These are phyloP conservation scores for Aspiorhynchus laticeps DNA, from an alignment of 2,113 vertebrate genomes.

Conservation along the genomic window DNA sequence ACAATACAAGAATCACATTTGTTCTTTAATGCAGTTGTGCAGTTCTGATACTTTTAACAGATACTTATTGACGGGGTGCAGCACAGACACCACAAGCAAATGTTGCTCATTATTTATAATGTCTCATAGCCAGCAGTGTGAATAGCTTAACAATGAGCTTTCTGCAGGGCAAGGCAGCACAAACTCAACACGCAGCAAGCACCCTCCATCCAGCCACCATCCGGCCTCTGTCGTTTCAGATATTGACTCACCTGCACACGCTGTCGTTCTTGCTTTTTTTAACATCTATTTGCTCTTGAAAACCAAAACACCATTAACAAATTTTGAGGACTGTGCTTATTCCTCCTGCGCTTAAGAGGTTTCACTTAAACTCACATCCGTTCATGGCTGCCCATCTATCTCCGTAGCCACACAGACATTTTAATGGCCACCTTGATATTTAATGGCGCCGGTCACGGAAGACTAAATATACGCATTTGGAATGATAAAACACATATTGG, in stretches of 20 bases:
- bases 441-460: conserved; percentile 40
- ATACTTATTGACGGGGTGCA: conserved; percentile 68
- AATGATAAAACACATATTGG: conserved; percentile 44
- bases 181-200: conserved; percentile 24
- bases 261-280: conserved; percentile 16
- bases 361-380: conserved; percentile 48
- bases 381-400: conserved; percentile 50
- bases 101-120: conserved; percentile 74
- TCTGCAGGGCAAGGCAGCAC: conserved; percentile 44
- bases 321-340: conserved; percentile 38
- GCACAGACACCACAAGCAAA: conserved; percentile 69
- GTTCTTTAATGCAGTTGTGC: not conserved
- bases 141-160: conserved; percentile 64
- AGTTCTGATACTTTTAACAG: conserved; percentile 34
- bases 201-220: conserved; percentile 20
- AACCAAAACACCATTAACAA: conserved; percentile 44
- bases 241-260: conserved; percentile 49
- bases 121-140: conserved; percentile 59
- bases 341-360: conserved; percentile 38
- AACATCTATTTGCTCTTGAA: conserved; percentile 50
- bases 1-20: not conserved
- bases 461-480: conserved; percentile 24
- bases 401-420: conserved; percentile 49
- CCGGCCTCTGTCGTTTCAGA: conserved; percentile 6
- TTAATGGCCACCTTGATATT: conserved; percentile 56